phyloP scores from a whole-genome alignment of 2,113 vertebrate species.

The Oreochromis spilurus region DNA sequence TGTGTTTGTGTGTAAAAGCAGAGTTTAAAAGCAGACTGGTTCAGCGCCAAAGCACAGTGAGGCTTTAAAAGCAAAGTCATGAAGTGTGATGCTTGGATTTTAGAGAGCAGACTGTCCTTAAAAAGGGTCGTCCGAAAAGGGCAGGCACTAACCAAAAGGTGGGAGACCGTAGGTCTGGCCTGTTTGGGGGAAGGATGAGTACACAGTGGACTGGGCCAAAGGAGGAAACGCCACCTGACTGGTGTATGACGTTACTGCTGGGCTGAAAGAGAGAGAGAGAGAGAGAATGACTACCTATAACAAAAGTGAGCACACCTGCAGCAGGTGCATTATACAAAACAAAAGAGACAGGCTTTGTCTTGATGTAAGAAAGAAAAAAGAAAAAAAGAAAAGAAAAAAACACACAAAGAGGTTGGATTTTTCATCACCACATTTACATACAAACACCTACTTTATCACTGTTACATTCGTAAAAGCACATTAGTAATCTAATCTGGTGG shows the following conservation, averaged over 20 bases:
- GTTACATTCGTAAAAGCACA: neutral
- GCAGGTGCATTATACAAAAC: neutral
- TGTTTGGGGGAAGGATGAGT: conserved; percentile 87
- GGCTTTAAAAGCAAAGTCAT: conserved; percentile 18
- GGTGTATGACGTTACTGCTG: conserved; percentile 81
- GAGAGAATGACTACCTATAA: neutral
- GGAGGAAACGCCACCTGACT: conserved; percentile 83
- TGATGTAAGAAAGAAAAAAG: neutral
- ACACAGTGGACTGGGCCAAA: conserved; percentile 84
- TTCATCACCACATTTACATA: accelerated
- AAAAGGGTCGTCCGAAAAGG: accelerated
- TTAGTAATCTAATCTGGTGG: neutral
- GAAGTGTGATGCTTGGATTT: conserved; percentile 19
- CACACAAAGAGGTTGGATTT: neutral
- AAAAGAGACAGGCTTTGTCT: neutral
- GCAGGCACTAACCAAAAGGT: conserved; percentile 86
- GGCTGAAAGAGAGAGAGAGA: conserved; percentile 54
- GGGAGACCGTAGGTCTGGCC: conserved; percentile 95
- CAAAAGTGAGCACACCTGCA: neutral
- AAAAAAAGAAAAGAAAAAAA: accelerated
- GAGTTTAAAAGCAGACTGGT: conserved; percentile 10
- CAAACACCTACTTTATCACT: neutral
- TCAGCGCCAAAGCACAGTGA: conserved; percentile 39
- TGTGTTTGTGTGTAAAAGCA: conserved; percentile 11
- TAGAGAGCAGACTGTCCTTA: conserved; percentile 11